phyloP scores from a whole-genome alignment of 2,113 vertebrate genomes.

The Varanus salvator region DNA sequence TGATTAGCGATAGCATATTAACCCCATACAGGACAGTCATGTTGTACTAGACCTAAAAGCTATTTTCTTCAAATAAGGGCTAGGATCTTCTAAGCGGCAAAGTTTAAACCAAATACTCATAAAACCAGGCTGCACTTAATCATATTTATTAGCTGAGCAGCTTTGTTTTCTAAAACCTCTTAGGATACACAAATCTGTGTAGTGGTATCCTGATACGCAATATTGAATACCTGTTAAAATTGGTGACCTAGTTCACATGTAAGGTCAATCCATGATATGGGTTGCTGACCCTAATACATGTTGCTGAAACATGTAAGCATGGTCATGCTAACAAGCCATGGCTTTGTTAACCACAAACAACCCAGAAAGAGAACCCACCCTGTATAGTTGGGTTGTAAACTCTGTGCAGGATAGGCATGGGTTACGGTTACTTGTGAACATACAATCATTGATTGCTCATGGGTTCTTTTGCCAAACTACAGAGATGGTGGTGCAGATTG shows the following conservation, averaged over 20 bases:
- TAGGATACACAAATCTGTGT: background rate
- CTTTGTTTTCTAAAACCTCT: background rate
- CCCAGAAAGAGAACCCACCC: too few relatives aligned
- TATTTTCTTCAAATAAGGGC: constrained; percentile 2
- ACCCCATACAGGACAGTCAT: background rate
- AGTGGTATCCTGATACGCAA: background rate
- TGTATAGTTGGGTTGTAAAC: too few relatives aligned
- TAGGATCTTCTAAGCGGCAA: background rate
- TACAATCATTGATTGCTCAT: too few relatives aligned
- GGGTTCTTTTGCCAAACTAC: too few relatives aligned
- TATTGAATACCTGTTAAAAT: background rate
- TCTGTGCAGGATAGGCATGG: too few relatives aligned
- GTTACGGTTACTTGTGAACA: too few relatives aligned
- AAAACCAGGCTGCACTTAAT: background rate
- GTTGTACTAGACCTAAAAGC: background rate
- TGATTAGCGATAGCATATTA: constrained; percentile 6
- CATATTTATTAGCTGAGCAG: background rate
- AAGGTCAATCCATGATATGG: background rate
- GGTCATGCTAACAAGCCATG: background rate
- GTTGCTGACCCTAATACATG: too few relatives aligned
- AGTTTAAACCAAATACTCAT: background rate
- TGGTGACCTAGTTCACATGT: background rate
- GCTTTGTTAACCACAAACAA: background rate
- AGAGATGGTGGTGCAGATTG: too few relatives aligned
- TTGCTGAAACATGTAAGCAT: too few relatives aligned